A percentile compares a stretch with the other conserved stretches of the same genome.
Conservation (phyloP, 1,140 invertebrate species). For the Apis florea region DNA sequence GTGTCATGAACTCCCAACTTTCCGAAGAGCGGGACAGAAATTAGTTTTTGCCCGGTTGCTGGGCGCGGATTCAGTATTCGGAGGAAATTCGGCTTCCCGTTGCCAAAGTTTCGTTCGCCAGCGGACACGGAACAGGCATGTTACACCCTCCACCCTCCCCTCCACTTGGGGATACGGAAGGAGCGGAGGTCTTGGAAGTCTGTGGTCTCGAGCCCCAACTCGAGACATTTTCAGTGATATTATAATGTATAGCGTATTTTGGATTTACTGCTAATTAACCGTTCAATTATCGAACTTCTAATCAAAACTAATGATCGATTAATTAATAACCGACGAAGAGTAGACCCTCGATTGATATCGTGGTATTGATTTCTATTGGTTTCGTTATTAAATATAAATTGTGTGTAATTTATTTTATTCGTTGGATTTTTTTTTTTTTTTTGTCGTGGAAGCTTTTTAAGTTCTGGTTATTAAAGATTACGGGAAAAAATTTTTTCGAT, state of each 20-base stretch:
- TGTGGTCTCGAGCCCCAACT: not conserved
- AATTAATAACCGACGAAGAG: not conserved
- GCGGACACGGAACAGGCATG: not conserved
- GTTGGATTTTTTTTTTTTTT: no score
- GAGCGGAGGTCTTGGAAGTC: not conserved
- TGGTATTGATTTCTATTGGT: no score
- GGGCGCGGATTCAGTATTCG: not conserved
- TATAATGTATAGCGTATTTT: not conserved
- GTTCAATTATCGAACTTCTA: not conserved
- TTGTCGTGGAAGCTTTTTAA: no score
- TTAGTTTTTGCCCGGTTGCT: slow-evolving; percentile 16
- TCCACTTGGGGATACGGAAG: not conserved
- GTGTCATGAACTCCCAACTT: slow-evolving; percentile 12
- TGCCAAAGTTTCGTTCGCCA: slow-evolving; percentile 21
- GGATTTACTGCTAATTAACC: not conserved
- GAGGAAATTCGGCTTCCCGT: not conserved
- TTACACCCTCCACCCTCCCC: not conserved
- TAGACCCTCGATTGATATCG: not conserved
- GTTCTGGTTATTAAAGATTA: no score
- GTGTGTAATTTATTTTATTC: no score
- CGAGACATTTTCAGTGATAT: not conserved
- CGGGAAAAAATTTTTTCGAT: no score
- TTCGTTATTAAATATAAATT: no score
- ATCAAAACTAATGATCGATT: not conserved
- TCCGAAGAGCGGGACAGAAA: slow-evolving; percentile 14